Conservation (phyloP, 2,113 vertebrate genomes). For the Himantopus leucocephalus region DNA sequence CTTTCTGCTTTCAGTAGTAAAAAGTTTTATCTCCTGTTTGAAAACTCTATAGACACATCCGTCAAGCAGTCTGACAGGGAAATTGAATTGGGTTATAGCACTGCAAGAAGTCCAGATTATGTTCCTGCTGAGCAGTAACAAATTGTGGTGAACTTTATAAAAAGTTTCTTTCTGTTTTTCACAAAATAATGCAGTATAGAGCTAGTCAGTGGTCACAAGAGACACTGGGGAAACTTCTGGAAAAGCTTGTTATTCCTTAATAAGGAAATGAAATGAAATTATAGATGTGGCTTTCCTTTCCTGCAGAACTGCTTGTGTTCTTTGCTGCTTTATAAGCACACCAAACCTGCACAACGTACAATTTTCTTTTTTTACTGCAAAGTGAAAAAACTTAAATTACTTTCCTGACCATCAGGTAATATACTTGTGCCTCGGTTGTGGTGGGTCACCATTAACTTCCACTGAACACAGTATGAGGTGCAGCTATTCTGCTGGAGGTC, state of each 20-base stretch:
- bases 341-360: background rate
- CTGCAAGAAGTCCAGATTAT: conserved; percentile 56
- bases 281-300: background rate
- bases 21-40: conserved; percentile 55
- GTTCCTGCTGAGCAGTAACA: conserved; percentile 44
- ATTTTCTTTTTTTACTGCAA: background rate
- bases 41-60: conserved; percentile 46
- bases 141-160: background rate
- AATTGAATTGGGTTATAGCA: conserved; percentile 61
- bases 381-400: background rate
- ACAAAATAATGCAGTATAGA: conserved; percentile 7
- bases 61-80: conserved; percentile 63
- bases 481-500: background rate
- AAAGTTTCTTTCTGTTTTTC: conserved; percentile 18
- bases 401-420: background rate
- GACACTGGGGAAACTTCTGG: background rate
- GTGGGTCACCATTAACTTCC: background rate
- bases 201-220: background rate
- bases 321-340: background rate
- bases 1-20: background rate
- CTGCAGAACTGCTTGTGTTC: background rate
- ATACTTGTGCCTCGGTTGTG: background rate
- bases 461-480: background rate
- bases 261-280: background rate
- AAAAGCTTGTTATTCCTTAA: background rate